Base-by-base conservation (phyloP, 2,113 vertebrate genomes). In the Cyanocitta stelleri region DNA sequence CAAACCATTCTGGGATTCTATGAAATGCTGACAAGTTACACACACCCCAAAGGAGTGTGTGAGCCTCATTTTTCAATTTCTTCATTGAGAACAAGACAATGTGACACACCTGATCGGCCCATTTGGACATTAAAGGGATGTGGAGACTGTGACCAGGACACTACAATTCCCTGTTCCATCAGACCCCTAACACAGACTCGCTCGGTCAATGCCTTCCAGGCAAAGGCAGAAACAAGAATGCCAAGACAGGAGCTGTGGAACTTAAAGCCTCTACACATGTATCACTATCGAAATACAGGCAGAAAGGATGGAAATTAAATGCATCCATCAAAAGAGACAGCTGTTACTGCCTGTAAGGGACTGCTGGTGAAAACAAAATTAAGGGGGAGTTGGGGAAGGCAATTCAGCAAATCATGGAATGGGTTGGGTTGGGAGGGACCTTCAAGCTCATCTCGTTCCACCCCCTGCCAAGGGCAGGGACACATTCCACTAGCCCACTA, bases 151-250 rank as follows among this genome's bases (percentile, higher is more conserved):
- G n/a, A 46, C 4, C 9, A 39, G 76, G 72, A 61, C 9, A 35
- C 10, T 5, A 9, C 0, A 1, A 41, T 37, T 32, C 41, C 16
- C 13, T 16, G 55, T 22, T 75, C 7, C 2, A 71, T 68, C 37
- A 13, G 75, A 62, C 5, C 24, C 55, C 59, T 5, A 37, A 43
- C 0, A 22, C 2, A 37, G 63, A 51, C 55, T 56, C 0, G 0
- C 30, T 32, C 2, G 7, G 62, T 6, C 59, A 23, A 32, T 6
- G 44, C n/a, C 16, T 39, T 8, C 30, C 1, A 20, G 35, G 43
- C 41, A 44, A 80, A 81, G 58, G 39, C 35, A 58, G 63, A 17
- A 68, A 51, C 11, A 11, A 51, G 23, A 37, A 49, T 4, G 24
- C 37, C 21, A 17, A 21, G 79, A 29, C 44, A 62, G 0, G 3